A percentile compares a stretch with the other conserved stretches of the same genome.
Conservation (phyloP, 2,888 invertebrate genomes). For the Eupelmus urozonus region DNA sequence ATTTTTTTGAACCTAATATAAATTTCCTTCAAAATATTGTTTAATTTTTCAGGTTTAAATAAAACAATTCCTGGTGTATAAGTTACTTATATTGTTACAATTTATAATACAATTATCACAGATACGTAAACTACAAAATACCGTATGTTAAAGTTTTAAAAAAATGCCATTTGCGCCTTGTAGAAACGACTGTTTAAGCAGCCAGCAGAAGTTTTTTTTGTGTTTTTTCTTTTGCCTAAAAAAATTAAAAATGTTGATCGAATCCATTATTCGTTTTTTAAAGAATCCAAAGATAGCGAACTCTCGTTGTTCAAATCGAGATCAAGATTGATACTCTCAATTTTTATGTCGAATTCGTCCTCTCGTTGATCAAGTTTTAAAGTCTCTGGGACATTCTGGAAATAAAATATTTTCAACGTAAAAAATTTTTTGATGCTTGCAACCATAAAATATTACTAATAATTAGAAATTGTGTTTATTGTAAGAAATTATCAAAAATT, state of each 20-base stretch:
- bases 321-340: slow-evolving; percentile 45
- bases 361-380: slow-evolving; percentile 43
- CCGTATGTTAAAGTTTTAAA: slow-evolving; percentile 63
- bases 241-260: slow-evolving; percentile 14
- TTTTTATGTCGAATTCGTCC: slow-evolving; percentile 49
- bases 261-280: slow-evolving; percentile 63
- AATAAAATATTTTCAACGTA: slow-evolving; percentile 8
- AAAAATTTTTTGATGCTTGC: no score
- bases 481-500: slow-evolving; percentile 6
- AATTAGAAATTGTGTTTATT: no score
- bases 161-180: slow-evolving; percentile 68
- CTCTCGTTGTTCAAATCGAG: slow-evolving; percentile 45
- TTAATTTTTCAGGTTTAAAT: slow-evolving; percentile 63
- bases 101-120: slow-evolving; percentile 71
- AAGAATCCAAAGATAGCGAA: slow-evolving; percentile 51
- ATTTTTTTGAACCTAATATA: slow-evolving; percentile 7
- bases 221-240: slow-evolving; percentile 56
- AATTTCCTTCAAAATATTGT: slow-evolving; percentile 56
- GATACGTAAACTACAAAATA: slow-evolving; percentile 76
- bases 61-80: slow-evolving; percentile 63
- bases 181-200: slow-evolving; percentile 27
- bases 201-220: slow-evolving; percentile 6
- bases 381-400: slow-evolving; percentile 41
- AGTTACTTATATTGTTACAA: slow-evolving; percentile 71
- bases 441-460: neutral